Conservation (phyloP, 2,797 vertebrate species). For the Emys orbicularis region DNA sequence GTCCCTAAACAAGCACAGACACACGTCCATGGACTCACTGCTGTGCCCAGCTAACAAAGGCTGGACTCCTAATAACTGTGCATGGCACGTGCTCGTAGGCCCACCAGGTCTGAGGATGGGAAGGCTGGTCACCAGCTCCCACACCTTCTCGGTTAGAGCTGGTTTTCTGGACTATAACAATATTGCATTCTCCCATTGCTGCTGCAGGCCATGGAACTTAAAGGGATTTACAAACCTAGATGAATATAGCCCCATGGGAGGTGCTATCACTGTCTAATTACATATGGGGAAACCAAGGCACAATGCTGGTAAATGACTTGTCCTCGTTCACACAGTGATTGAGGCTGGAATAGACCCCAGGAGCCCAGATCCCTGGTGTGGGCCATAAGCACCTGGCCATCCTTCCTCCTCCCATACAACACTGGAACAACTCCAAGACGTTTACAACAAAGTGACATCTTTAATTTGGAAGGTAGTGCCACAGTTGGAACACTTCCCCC, state of each 20-base stretch:
- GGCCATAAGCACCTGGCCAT: neutral
- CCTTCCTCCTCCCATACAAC: neutral
- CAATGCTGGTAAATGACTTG: neutral
- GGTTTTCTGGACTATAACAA: neutral
- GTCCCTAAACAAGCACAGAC: neutral
- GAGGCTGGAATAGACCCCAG: neutral
- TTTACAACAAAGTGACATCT: neutral
- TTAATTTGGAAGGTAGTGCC: neutral
- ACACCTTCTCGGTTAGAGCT: too few species aligned
- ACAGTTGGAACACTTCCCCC: neutral
- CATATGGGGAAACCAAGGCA: neutral
- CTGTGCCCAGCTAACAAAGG: neutral
- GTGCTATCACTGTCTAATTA: neutral
- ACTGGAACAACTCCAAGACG: neutral
- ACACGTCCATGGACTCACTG: neutral
- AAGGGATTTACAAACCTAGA: neutral
- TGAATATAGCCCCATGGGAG: neutral
- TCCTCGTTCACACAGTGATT: neutral
- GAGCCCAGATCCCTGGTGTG: neutral
- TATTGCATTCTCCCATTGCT: neutral
- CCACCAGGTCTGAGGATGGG: neutral
- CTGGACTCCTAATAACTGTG: neutral
- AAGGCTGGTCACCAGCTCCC: neutral
- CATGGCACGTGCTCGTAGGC: neutral
- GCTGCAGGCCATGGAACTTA: neutral